Evolutionary conservation across 2,888 invertebrate genomes (phyloP).

Genomic region (Rhabditoides inermis): DNA sequence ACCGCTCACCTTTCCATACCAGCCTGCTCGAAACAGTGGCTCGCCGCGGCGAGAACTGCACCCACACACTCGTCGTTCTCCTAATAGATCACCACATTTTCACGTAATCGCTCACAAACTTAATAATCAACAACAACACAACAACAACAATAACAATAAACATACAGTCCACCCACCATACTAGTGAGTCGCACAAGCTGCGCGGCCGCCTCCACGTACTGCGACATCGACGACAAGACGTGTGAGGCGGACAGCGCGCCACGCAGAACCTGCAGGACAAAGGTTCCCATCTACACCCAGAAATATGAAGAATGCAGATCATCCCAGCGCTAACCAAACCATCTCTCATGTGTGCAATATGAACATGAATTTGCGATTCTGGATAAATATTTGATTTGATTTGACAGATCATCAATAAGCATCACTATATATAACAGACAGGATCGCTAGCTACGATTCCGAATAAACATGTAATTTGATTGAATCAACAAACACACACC

Average conservation of each 20-base stretch:
- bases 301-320: no score
- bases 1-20: constrained; percentile 55
- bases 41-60: constrained; percentile 53
- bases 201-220: constrained; percentile 75
- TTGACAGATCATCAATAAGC: no score
- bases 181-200: constrained; percentile 25
- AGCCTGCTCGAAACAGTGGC: constrained; percentile 84
- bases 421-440: no score
- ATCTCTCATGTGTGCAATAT: no score
- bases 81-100: constrained; percentile 29
- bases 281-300: no score
- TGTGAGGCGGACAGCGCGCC: constrained; percentile 17
- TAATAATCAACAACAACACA: background rate
- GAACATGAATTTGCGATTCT: no score
- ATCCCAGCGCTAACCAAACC: no score
- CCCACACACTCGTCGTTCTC: constrained; percentile 84
- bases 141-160: background rate
- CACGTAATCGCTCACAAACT: background rate
- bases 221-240: constrained; percentile 65
- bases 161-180: constrained; percentile 1
- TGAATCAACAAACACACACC: no score
- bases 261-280: no score
- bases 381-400: no score
- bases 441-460: no score
- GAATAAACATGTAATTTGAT: no score